Conservation (phyloP, 2,888 invertebrate species). For the Diadegma fenestrale region DNA sequence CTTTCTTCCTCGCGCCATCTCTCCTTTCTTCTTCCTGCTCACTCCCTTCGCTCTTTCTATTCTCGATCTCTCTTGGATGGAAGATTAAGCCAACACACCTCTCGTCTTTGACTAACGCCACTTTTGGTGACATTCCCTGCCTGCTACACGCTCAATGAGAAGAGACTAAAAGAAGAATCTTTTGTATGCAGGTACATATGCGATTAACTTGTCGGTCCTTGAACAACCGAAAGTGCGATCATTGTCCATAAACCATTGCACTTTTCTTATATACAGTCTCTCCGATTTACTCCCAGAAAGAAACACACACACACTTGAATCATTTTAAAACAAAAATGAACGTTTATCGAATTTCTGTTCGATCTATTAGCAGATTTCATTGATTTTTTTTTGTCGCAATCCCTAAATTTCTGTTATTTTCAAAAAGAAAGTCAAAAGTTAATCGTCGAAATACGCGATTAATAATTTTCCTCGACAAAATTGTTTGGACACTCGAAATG, state of each 20-base stretch:
- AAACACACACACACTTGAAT: background rate
- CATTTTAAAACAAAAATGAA: background rate
- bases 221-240: slow-evolving; percentile 50
- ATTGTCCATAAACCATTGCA: slow-evolving; percentile 28
- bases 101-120: slow-evolving; percentile 69
- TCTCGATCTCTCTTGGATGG: slow-evolving; percentile 24
- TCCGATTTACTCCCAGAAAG: background rate
- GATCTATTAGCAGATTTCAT: background rate
- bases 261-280: background rate
- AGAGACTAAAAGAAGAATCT: slow-evolving; percentile 41
- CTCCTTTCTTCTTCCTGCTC: slow-evolving; percentile 1
- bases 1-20: slow-evolving; percentile 4
- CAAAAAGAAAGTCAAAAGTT: no score
- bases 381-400: background rate
- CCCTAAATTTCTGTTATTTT: no score
- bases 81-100: slow-evolving; percentile 64
- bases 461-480: background rate
- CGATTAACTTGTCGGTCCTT: slow-evolving; percentile 45
- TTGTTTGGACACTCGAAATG: background rate
- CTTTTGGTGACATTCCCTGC: slow-evolving; percentile 69
- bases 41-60: slow-evolving; percentile 1
- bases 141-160: slow-evolving; percentile 50
- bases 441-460: slow-evolving; percentile 1
- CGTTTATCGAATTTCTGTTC: background rate
- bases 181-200: slow-evolving; percentile 41